A percentile compares a stretch with the other conserved stretches of the same genome.
These are phyloP conservation scores for Acanthoscelides obtectus DNA, from an alignment of 2,888 invertebrate genomes.

Conservation along the genomic window DNA sequence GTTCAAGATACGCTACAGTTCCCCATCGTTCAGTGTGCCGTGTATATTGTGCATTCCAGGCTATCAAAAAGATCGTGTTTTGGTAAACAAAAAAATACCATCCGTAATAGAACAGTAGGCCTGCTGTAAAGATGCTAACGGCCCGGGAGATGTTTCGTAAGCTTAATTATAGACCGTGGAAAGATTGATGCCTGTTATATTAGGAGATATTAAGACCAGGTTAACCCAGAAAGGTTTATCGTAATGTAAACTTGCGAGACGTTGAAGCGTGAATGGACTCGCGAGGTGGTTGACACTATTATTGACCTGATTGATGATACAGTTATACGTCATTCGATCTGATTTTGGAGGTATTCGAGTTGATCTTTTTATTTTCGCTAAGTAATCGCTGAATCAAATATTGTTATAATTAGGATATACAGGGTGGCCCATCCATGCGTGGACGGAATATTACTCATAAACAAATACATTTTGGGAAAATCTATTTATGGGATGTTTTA, in stretches of 20 bases:
- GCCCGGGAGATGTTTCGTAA: neutral
- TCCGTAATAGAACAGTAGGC: neutral
- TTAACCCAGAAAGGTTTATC: neutral
- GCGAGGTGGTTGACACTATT: neutral
- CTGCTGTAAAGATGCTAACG: neutral
- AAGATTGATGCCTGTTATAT: neutral
- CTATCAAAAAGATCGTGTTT: neutral
- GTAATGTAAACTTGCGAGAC: neutral
- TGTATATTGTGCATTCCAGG: neutral
- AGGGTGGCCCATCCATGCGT: no score
- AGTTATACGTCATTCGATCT: no score
- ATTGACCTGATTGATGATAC: neutral
- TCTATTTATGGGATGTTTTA: no score
- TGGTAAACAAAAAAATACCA: neutral
- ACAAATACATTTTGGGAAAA: no score
- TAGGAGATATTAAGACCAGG: neutral
- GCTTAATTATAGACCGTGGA: neutral
- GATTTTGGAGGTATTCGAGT: no score
- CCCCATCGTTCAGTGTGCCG: no score
- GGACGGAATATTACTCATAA: no score
- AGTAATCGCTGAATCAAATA: no score
- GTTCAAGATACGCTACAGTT: neutral
- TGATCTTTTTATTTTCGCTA: no score
- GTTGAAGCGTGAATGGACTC: neutral
- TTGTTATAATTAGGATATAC: no score